Conservation (phyloP, 2,797 vertebrate genomes). For the Urocyon cinereoargenteus region DNA sequence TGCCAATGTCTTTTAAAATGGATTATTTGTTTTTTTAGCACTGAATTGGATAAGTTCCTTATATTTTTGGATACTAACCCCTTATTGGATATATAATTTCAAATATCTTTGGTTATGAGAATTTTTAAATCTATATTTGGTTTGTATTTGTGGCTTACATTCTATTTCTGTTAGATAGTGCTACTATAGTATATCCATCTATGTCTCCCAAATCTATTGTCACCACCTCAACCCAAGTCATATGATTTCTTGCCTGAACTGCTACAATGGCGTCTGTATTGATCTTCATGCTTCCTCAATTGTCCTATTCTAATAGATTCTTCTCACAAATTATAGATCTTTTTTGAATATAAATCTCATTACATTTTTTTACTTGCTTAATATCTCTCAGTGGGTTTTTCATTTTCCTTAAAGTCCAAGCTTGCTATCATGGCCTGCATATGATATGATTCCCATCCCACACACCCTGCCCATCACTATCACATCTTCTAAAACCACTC, state of each 20-base stretch:
- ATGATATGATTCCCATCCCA: background rate
- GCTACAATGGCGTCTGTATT: background rate
- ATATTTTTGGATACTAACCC: background rate
- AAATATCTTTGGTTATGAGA: background rate
- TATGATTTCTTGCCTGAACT: background rate
- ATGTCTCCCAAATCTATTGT: background rate
- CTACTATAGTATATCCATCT: background rate
- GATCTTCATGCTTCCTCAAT: background rate
- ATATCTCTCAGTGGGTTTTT: background rate
- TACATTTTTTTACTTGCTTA: slow-evolving; percentile 9
- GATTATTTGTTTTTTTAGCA: background rate
- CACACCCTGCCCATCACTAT: background rate
- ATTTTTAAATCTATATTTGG: background rate
- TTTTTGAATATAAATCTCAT: background rate
- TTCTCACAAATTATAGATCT: background rate
- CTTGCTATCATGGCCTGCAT: background rate
- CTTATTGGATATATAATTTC: background rate
- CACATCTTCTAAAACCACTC: background rate
- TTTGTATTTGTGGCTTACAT: background rate
- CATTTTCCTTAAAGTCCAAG: background rate
- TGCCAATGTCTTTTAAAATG: background rate
- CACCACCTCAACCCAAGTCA: background rate
- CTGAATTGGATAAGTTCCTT: background rate
- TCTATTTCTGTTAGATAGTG: background rate
- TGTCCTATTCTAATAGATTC: background rate